A percentile compares a stretch with the other conserved stretches of the same genome.
Conservation (phyloP, 2,113 vertebrate species). For the Ctenodactylus gundi region DNA sequence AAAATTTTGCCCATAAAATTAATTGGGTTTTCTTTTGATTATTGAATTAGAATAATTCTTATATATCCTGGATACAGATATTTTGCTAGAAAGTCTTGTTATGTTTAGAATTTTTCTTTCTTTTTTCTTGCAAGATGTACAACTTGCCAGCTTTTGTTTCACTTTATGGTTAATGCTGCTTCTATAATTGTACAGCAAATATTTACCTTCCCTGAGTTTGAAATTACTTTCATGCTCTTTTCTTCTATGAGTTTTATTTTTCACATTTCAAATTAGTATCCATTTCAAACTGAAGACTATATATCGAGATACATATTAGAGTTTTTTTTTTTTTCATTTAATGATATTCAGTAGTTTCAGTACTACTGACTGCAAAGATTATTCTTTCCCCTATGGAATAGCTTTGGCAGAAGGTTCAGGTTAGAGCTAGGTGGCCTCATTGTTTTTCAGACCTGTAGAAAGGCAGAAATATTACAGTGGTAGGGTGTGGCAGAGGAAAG, state of each 20-base stretch:
- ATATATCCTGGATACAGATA: neutral
- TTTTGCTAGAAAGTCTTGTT: neutral
- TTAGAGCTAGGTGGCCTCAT: no score
- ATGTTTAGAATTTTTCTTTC: neutral
- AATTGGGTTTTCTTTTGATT: neutral
- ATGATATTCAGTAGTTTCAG: neutral
- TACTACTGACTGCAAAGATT: neutral
- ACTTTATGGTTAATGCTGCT: neutral
- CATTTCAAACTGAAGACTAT: neutral
- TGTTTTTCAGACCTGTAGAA: no score
- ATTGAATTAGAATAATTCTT: neutral
- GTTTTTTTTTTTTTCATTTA: neutral
- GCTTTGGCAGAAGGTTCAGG: no score
- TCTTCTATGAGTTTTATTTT: neutral
- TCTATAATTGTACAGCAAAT: neutral
- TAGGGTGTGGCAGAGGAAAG: no score
- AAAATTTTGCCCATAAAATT: neutral
- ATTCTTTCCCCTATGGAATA: neutral
- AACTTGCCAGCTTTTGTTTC: neutral
- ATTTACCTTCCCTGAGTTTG: neutral
- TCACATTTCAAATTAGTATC: neutral
- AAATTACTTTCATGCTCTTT: neutral
- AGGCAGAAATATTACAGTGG: no score
- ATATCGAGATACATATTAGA: neutral
- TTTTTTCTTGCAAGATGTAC: neutral